Base-by-base conservation (phyloP, 1,140 invertebrate genomes). In the Dufourea novaeangliae region DNA sequence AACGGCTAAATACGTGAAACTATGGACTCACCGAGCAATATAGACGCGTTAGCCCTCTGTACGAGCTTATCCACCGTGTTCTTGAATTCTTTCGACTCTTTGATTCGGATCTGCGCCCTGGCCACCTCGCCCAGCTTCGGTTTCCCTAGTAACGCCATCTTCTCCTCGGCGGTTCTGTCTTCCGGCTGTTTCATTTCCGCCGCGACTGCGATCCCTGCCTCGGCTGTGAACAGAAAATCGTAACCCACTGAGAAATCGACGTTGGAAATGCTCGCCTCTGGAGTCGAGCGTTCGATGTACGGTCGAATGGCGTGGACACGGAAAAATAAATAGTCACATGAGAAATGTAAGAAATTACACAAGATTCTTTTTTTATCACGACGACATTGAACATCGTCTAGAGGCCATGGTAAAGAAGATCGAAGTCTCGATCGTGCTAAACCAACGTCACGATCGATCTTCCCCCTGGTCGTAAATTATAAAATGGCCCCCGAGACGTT, bases 71-170 rank as follows among this genome's bases (percentile, higher is more conserved):
- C 98, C 59, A 99, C 98, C 59, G 98, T 98, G 91, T 97, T 98
- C 97, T 99, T 99, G 93, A 99, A 99, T 93, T 99, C 98, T 91
- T 98, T 98, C 93, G 97, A 99, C 91, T 99, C 98, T 89, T 97
- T 98, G 87, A 99, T 97, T 83, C 97, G 95, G 80, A 99, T 95
- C 92, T 97, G 95, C 59, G 97, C 95, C 82, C 96, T 94, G 76
- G 94, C 95, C 87, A 96, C 94, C 74, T 98, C 97, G 10, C 98
- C 98, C 54, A 98, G 93, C 82, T 96, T 94, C 7, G 99, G 98
- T 90, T 95, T 96, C 10, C 98, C 98, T 89, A 98, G 93, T 85
- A 99, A 94, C 10, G 98, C 97, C 83, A 99, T 96, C 89, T 97
- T 97, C 82, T 98, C 98, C 82, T 97, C 95, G 50, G 94, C 94